A percentile compares a stretch with the other conserved stretches of the same genome.
Conservation (phyloP, 2,797 vertebrate species). For the Eospalax fontanierii region DNA sequence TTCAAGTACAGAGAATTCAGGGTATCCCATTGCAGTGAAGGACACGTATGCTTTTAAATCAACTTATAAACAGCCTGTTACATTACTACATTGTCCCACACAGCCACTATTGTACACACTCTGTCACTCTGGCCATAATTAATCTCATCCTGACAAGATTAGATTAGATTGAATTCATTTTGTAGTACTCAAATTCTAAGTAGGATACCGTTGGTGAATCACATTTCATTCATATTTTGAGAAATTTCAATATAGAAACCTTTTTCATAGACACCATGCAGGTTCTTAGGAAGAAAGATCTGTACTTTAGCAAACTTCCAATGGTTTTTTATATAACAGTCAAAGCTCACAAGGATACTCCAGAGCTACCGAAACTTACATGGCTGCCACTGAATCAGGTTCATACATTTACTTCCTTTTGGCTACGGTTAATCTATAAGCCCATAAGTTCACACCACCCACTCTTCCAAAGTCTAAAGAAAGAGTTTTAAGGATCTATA, state of each 20-base stretch:
- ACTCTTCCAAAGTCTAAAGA: background rate
- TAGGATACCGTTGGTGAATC: background rate
- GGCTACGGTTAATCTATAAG: background rate
- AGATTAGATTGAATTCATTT: background rate
- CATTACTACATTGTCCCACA: background rate
- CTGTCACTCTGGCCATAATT: background rate
- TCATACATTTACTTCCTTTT: conserved; percentile 26
- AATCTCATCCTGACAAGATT: background rate
- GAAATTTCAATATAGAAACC: background rate
- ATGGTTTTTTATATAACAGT: conserved; percentile 8
- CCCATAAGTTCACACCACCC: background rate
- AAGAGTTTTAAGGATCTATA: background rate
- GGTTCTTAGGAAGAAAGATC: conserved; percentile 29
- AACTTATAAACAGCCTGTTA: background rate
- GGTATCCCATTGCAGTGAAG: background rate
- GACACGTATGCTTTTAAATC: background rate
- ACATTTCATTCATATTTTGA: conserved; percentile 52
- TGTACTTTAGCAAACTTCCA: conserved; percentile 30
- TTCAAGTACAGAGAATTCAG: background rate
- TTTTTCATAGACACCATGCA: conserved; percentile 16
- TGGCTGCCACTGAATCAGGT: background rate
- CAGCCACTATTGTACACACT: background rate
- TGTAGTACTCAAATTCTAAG: background rate
- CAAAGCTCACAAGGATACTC: background rate
- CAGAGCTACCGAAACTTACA: conserved; percentile 3